Evolutionary conservation across 2,113 vertebrate species (phyloP).

Genomic region (Pavo muticus): DNA sequence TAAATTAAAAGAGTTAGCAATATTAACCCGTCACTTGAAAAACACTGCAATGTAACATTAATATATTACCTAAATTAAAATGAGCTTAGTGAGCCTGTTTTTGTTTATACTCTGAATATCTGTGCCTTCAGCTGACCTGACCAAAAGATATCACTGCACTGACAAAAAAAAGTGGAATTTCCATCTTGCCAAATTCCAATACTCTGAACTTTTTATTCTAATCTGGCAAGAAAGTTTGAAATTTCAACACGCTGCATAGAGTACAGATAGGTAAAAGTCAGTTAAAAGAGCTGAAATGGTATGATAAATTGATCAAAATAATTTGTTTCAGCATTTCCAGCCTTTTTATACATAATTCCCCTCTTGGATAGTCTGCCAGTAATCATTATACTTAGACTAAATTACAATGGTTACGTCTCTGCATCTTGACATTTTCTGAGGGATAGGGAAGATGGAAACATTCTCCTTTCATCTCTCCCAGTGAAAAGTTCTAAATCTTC

Average conservation of each 20-base stretch:
- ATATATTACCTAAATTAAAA: background rate
- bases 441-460: background rate
- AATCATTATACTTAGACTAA: background rate
- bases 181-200: conserved; percentile 5
- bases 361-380: background rate
- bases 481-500: background rate
- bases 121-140: background rate
- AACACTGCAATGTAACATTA: background rate
- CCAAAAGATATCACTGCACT: background rate
- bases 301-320: background rate
- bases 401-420: background rate
- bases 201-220: background rate
- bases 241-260: background rate
- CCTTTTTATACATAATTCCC: background rate
- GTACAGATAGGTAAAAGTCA: background rate
- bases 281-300: background rate
- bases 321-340: background rate
- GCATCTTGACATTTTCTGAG: background rate
- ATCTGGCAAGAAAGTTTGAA: background rate
- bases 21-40: background rate
- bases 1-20: background rate
- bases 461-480: background rate
- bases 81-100: background rate
- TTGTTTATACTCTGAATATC: background rate
- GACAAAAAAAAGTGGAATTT: background rate